Evolutionary conservation across 2,113 vertebrate genomes (phyloP).

Genomic region (Cyprinus carpio): DNA sequence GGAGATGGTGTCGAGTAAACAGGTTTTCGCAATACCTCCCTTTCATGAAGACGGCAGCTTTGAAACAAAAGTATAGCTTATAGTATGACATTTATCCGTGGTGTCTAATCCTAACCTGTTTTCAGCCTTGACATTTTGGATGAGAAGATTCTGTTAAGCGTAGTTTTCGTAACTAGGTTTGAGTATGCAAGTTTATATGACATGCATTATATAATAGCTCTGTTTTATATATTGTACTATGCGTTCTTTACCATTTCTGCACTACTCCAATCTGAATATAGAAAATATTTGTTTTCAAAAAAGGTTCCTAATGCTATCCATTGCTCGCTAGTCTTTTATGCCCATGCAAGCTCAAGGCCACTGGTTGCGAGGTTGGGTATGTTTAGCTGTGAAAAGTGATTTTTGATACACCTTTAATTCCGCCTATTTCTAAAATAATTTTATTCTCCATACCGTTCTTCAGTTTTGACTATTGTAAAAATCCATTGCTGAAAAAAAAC

Average conservation of each 20-base stretch:
- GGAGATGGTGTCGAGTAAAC: too few relatives aligned
- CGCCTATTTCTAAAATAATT: background rate
- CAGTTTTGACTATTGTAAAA: background rate
- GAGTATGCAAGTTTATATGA: background rate
- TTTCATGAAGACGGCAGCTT: too few relatives aligned
- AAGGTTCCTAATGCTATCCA: background rate
- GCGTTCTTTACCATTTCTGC: background rate
- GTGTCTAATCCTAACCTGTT: too few relatives aligned
- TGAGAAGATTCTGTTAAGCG: background rate
- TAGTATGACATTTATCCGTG: too few relatives aligned
- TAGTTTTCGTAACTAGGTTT: too few relatives aligned
- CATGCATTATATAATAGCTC: background rate
- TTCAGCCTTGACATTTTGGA: slow-evolving; percentile 25
- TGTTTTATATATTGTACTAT: background rate
- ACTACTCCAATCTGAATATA: background rate
- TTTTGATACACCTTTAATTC: background rate
- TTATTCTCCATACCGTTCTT: background rate
- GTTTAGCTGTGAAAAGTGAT: background rate
- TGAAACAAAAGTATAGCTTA: too few relatives aligned
- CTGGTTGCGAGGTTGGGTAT: too few relatives aligned
- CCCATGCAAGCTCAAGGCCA: background rate
- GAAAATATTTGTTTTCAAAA: background rate
- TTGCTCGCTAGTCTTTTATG: too few relatives aligned
- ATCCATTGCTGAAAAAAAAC: too few relatives aligned
- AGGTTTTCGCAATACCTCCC: too few relatives aligned